Evolutionary conservation across 2,888 invertebrate species (phyloP).

Genomic region (Lathronympha strigana): DNA sequence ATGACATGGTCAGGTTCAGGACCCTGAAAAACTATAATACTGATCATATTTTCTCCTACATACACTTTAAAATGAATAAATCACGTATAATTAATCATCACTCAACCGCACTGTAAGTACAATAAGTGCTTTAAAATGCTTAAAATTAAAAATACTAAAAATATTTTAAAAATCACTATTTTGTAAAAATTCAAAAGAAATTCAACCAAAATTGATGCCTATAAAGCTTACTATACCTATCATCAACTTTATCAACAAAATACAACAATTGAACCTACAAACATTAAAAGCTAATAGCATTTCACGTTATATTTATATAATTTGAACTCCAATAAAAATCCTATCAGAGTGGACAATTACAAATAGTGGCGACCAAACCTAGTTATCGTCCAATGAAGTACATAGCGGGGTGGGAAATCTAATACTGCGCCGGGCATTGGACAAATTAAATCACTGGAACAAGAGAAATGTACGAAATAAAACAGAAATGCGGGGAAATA

Average conservation of each 20-base stretch:
- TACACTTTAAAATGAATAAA: too few species aligned
- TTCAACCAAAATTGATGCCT: too few species aligned
- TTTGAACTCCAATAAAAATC: slow-evolving; percentile 31
- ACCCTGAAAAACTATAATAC: too few species aligned
- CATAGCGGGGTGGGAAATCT: slow-evolving; percentile 24
- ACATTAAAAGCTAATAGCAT: background rate
- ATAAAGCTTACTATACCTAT: background rate
- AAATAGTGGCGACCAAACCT: slow-evolving; percentile 36
- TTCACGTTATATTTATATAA: slow-evolving; percentile 1
- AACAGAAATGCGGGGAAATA: slow-evolving; percentile 33
- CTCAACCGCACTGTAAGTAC: too few species aligned
- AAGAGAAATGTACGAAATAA: slow-evolving; percentile 39
- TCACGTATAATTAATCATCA: too few species aligned
- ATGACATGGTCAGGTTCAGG: too few species aligned
- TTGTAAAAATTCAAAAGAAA: background rate
- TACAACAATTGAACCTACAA: background rate
- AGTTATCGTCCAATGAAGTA: slow-evolving; percentile 38
- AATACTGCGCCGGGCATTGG: slow-evolving; percentile 26
- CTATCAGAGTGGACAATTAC: slow-evolving; percentile 36
- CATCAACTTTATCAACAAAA: background rate
- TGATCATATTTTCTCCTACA: too few species aligned
- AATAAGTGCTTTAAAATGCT: too few species aligned
- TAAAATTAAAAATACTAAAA: background rate
- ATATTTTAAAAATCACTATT: background rate
- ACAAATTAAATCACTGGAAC: slow-evolving; percentile 40